These are phyloP conservation scores for Probosciger aterrimus DNA, from an alignment of 2,113 vertebrate species.

Conservation along the genomic window DNA sequence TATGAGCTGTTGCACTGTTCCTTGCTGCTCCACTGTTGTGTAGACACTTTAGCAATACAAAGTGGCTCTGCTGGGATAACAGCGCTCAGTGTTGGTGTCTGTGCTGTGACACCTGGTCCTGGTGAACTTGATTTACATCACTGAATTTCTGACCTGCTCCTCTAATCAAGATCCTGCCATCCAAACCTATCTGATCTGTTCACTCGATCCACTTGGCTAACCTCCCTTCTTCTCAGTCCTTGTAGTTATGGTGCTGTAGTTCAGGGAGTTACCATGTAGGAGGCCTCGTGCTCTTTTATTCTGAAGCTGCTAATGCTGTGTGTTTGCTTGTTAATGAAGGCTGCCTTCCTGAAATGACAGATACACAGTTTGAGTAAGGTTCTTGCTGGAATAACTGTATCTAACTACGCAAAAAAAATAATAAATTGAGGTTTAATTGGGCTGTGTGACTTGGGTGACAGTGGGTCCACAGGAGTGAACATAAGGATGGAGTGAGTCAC, in stretches of 20 bases:
- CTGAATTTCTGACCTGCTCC: background rate
- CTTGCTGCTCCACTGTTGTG: background rate
- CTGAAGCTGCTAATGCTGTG: background rate
- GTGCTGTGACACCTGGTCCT: background rate
- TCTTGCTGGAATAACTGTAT: background rate
- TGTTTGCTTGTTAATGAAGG: background rate
- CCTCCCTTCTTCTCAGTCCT: background rate
- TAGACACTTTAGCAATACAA: background rate
- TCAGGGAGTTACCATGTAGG: background rate
- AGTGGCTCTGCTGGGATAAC: background rate
- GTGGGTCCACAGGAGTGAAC: background rate
- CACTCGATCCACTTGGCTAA: background rate
- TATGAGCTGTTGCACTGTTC: background rate
- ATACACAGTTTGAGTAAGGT: background rate
- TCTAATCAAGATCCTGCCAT: background rate
- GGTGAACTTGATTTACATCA: background rate
- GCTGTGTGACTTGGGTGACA: background rate
- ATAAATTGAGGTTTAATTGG: background rate
- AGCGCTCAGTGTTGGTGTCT: background rate
- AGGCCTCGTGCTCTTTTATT: no score
- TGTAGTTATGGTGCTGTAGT: background rate
- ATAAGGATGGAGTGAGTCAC: background rate
- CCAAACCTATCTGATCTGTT: background rate
- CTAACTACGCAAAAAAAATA: accelerated
- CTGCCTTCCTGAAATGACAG: background rate